A percentile compares a stretch with the other conserved stretches of the same genome.
Evolutionary conservation across 2,888 invertebrate genomes (phyloP).

Genomic region (Halictus quadricinctus): DNA sequence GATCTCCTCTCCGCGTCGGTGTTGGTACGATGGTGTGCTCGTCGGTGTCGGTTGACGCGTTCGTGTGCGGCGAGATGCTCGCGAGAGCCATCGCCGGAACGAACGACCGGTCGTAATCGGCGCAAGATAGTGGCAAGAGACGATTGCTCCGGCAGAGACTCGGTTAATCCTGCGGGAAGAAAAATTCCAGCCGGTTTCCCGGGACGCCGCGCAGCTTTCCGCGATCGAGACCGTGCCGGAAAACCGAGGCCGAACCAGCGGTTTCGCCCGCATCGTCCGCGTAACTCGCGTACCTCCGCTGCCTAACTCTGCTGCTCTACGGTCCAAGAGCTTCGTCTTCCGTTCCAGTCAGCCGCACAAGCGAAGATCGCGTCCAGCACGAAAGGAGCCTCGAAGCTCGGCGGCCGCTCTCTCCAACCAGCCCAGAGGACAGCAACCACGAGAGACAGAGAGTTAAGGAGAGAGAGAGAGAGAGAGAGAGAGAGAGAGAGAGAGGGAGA

Average conservation of each 20-base stretch:
- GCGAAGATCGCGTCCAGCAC: slow-evolving; percentile 28
- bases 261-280: background rate
- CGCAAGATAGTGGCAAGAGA: slow-evolving; percentile 8
- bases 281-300: background rate
- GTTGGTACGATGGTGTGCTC: background rate
- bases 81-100: slow-evolving; percentile 18
- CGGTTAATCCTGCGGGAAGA: slow-evolving; percentile 3
- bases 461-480: background rate
- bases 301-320: background rate
- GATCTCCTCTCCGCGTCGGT: slow-evolving; percentile 21
- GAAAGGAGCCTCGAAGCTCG: slow-evolving; percentile 47
- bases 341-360: background rate
- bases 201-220: background rate
- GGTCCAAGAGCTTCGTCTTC: background rate
- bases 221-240: background rate
- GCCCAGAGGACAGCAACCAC: slow-evolving; percentile 21
- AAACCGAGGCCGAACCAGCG: background rate
- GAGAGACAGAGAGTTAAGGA: slow-evolving; percentile 1
- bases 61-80: slow-evolving; percentile 1
- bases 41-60: background rate
- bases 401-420: slow-evolving; percentile 24
- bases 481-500: background rate
- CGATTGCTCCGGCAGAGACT: background rate
- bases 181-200: slow-evolving; percentile 24
- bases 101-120: slow-evolving; percentile 28